phyloP scores from a whole-genome alignment of 1,140 invertebrate genomes.

The Temnothorax longispinosus region DNA sequence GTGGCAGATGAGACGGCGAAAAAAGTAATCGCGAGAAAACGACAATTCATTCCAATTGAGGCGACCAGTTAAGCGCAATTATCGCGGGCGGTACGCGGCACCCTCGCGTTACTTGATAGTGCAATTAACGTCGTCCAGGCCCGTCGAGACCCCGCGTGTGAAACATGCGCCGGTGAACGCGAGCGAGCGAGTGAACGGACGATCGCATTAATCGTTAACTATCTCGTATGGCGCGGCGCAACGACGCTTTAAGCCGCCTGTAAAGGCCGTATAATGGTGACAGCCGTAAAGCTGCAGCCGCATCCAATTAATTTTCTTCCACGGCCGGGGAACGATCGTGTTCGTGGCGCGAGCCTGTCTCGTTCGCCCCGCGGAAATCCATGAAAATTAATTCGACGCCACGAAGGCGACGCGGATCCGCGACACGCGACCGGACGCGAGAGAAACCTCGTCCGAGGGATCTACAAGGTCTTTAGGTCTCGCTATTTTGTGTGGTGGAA shows the following conservation, averaged over 20 bases:
- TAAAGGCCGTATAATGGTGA: slow-evolving; percentile 68
- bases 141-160: slow-evolving; percentile 59
- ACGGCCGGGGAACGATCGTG: slow-evolving; percentile 42
- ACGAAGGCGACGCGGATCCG: slow-evolving; percentile 33
- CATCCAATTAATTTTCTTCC: slow-evolving; percentile 71
- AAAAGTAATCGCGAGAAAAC: slow-evolving; percentile 49
- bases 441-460: slow-evolving; percentile 19
- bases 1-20: neutral
- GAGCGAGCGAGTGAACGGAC: slow-evolving; percentile 29
- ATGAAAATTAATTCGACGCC: slow-evolving; percentile 67
- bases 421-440: slow-evolving; percentile 44
- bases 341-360: slow-evolving; percentile 33
- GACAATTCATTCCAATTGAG: slow-evolving; percentile 70
- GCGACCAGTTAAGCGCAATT: slow-evolving; percentile 67
- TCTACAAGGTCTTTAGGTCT: neutral
- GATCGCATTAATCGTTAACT: slow-evolving; percentile 76
- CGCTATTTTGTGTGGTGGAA: neutral
- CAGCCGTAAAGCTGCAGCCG: slow-evolving; percentile 71
- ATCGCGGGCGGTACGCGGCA: slow-evolving; percentile 55
- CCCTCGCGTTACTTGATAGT: slow-evolving; percentile 74
- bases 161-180: slow-evolving; percentile 71
- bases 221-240: slow-evolving; percentile 63
- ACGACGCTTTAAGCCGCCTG: slow-evolving; percentile 51
- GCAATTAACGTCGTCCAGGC: slow-evolving; percentile 72
- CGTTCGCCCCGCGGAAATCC: slow-evolving; percentile 56